Conservation (phyloP, 2,113 vertebrate species). For the Albula glossodonta region DNA sequence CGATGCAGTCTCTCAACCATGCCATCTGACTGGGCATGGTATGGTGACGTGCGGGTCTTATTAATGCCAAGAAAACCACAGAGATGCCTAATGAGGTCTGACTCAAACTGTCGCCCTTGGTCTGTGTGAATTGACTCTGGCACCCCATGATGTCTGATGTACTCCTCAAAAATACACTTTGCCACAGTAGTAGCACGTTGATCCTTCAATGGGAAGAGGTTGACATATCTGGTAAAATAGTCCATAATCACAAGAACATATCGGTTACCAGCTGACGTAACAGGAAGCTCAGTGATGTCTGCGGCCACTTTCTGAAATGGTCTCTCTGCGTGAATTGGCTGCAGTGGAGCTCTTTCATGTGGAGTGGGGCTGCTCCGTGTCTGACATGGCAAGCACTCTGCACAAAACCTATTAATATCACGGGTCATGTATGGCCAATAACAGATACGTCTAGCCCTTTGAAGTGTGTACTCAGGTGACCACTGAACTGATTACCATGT, state of each 20-base stretch:
- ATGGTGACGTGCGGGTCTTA: background rate
- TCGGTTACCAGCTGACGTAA: background rate
- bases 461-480: slow-evolving; percentile 25
- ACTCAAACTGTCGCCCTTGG: background rate
- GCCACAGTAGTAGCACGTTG: background rate
- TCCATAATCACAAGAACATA: slow-evolving; percentile 22
- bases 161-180: background rate
- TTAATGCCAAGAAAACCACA: background rate
- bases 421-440: slow-evolving; percentile 38
- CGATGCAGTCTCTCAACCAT: background rate
- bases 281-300: too few species aligned
- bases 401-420: slow-evolving; percentile 36
- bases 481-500: slow-evolving; percentile 11
- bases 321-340: slow-evolving; percentile 26
- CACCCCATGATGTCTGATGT: background rate
- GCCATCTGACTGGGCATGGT: slow-evolving; percentile 13
- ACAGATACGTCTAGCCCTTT: slow-evolving; percentile 24
- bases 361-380: slow-evolving; percentile 18
- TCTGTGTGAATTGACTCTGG: background rate
- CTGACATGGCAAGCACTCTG: slow-evolving; percentile 31
- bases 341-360: slow-evolving; percentile 16
- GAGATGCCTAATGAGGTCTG: background rate
- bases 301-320: slow-evolving; percentile 26
- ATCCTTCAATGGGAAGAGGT: background rate
- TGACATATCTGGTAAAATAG: slow-evolving; percentile 17